These are phyloP conservation scores for Melanocharis versteri DNA, from an alignment of 2,113 vertebrate genomes.

Conservation along the genomic window DNA sequence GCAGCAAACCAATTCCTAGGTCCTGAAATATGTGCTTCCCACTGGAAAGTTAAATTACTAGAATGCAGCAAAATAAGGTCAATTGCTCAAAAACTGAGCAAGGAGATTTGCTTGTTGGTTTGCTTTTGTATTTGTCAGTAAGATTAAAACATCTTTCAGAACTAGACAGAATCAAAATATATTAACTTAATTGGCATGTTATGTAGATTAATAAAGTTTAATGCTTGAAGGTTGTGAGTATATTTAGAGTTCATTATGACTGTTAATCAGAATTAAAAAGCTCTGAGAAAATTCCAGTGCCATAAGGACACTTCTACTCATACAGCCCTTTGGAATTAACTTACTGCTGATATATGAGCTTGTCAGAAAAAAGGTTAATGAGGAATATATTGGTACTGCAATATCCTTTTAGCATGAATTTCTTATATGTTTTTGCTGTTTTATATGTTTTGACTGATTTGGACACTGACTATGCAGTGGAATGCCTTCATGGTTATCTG, in stretches of 20 bases:
- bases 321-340: background rate
- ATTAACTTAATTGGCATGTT: constrained; percentile 41
- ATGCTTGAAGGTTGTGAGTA: background rate
- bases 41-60: background rate
- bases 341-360: background rate
- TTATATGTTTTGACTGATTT: too few species aligned
- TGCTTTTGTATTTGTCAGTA: background rate
- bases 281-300: background rate
- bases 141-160: constrained; percentile 28
- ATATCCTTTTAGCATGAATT: background rate
- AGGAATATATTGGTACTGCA: background rate
- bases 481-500: background rate
- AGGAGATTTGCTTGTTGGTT: background rate
- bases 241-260: constrained; percentile 38
- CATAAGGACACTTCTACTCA: background rate
- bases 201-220: constrained; percentile 44
- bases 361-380: constrained; percentile 29
- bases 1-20: background rate
- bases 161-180: background rate
- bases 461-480: background rate
- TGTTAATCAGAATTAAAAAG: constrained; percentile 48
- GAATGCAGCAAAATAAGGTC: background rate
- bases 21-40: background rate
- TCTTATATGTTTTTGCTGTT: background rate
- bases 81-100: background rate